These are phyloP conservation scores for Synergus itoensis DNA, from an alignment of 2,888 invertebrate species.

Conservation along the genomic window DNA sequence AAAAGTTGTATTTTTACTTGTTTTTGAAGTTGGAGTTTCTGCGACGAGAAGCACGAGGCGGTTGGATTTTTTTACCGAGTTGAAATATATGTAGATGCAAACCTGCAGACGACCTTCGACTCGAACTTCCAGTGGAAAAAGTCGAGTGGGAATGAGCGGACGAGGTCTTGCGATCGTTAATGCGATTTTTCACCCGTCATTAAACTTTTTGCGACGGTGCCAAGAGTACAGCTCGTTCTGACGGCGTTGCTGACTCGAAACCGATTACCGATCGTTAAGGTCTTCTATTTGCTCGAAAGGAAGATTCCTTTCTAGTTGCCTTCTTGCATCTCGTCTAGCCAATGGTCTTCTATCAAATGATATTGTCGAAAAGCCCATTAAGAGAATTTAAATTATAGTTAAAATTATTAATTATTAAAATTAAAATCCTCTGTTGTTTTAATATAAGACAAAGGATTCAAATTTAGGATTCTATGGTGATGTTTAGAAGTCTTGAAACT, in stretches of 20 bases:
- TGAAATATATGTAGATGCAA: conserved; percentile 22
- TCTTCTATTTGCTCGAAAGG: conserved; percentile 55
- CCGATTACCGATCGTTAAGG: conserved; percentile 63
- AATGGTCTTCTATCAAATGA: background rate
- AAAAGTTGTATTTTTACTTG: background rate
- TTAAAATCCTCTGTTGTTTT: background rate
- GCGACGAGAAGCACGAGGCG: background rate
- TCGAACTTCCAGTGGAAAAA: conserved; percentile 46
- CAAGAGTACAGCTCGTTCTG: conserved; percentile 51
- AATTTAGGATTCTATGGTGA: background rate
- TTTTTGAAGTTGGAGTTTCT: background rate
- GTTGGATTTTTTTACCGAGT: background rate
- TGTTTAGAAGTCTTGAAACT: background rate
- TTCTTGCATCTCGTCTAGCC: background rate
- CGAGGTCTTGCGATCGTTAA: conserved; percentile 55
- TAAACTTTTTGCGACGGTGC: conserved; percentile 57
- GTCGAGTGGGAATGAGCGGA: conserved; percentile 24
- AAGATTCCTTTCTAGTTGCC: conserved; percentile 9
- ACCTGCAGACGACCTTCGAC: conserved; percentile 48
- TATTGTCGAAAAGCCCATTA: background rate
- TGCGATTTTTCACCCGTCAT: conserved; percentile 61
- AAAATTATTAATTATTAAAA: no score
- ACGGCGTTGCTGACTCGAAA: conserved; percentile 56
- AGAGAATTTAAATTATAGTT: background rate
- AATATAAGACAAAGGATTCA: no score